Evolutionary conservation across 2,888 invertebrate genomes (phyloP), one percentile per base, ranked within the genome.

Genomic region (Drosophila recens): DNA sequence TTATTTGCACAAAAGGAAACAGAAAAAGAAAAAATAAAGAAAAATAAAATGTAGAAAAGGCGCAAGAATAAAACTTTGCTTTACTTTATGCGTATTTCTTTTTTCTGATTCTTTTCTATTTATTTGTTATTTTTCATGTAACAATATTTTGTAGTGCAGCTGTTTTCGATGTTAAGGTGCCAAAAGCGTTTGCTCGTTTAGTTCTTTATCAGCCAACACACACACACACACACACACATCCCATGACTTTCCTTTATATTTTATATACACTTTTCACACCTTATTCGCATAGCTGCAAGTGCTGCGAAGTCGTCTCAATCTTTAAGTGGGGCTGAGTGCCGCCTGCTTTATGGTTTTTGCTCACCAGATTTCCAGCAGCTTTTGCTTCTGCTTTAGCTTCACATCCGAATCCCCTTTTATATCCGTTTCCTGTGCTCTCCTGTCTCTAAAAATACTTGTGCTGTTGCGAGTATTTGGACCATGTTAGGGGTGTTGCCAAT

Each of bases 161-260:
- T 87, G 83, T 77, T 85, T 75, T 75, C 52, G 67, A 70, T 87
- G 87, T 81, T 76, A 70, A 87, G 84, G 81, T 89, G 84, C 72
- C 75, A 79, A 81, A 74, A 80, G 61, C 57, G 61, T 68, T 78
- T 75, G 64, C 52, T 66, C 66, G 72, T 67, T 82, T 70, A 72
- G 65, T 74, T 63, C 70, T 76, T 81, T 74, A 80, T 69, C 56
- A 52, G 42, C 45, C 34, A 38, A 38, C 45, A 64, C 33, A 58
- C 23, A 69, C 34, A 40, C 48, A 52, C 30, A 17, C 17, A 17
- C 17, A 17, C 17, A 17, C 17, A 17, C 17, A 17, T 1, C 1
- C 17, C 45, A n/a, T n/a, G n/a, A n/a, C n/a, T n/a, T n/a, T n/a
- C 53, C 17, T 13, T 46, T 6, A 30, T 8, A 45, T n/a, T 9